Evolutionary conservation across 2,888 invertebrate genomes (phyloP), one percentile per base, ranked within the genome.

Genomic region (Limnephilus rhombicus): DNA sequence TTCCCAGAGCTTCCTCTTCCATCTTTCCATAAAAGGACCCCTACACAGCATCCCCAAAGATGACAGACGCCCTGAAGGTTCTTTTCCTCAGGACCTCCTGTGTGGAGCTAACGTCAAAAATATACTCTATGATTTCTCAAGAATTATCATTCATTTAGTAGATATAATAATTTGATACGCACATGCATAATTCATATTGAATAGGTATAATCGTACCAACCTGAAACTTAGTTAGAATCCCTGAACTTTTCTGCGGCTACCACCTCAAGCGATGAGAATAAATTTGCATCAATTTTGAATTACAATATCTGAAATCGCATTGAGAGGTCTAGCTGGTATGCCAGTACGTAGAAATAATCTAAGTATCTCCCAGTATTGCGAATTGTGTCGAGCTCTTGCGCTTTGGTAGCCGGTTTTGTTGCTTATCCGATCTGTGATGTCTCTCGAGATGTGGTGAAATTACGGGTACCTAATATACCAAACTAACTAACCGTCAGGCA

Each of bases 221-320:
- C 68, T 68, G 68, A 24, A 68, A 68, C 68, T n/a, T 68, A 68
- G 9, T 68, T 68, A 9, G 68, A 68, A 68, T 24, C 68, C 68
- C 68, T 68, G 68, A 68, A 68, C 68, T 68, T 68, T 68, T 68
- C 68, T 68, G n/a, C 24, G 24, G 68, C 91, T 93, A 85, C 89
- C 93, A 91, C 93, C 93, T 93, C 93, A 91, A 91, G 93, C 92
- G 90, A 91, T 91, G 88, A 90, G 93, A 93, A 93, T 93, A 93
- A 93, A 93, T 93, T 93, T 93, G 93, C 93, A 93, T 93, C 91
- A 92, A 93, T 93, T 93, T 92, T 92, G 91, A 93, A 92, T 92
- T 91, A 93, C 92, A 93, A 90, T 92, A 93, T 93, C 92, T 93
- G 91, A 93, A 88, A 92, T 83, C 90, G 88, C 88, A 90, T 90